Conservation (phyloP, 2,113 vertebrate species). For the Nerophis lumbriciformis region DNA sequence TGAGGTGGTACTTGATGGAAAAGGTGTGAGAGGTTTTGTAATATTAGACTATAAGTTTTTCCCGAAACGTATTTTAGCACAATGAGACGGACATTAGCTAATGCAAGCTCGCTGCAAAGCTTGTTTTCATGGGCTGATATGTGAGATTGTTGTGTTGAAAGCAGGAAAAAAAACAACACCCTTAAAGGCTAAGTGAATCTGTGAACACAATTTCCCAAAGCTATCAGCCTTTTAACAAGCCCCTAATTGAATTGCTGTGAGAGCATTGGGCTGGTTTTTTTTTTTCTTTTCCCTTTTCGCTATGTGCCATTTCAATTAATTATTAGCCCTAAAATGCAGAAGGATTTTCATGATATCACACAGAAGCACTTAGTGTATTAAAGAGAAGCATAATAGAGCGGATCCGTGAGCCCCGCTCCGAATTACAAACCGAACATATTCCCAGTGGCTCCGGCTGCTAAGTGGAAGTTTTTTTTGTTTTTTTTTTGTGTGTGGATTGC, state of each 20-base stretch:
- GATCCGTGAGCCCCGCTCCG: conserved; percentile 65
- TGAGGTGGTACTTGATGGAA: too few relatives aligned
- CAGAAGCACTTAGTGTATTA: conserved; percentile 71
- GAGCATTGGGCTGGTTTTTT: conserved; percentile 45
- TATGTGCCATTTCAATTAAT: conserved; percentile 75
- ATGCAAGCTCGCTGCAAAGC: conserved; percentile 15
- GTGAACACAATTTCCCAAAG: conserved; percentile 68
- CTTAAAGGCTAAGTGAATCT: conserved; percentile 62
- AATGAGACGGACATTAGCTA: not conserved
- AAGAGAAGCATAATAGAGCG: conserved; percentile 67
- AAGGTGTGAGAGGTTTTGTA: too few relatives aligned
- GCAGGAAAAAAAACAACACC: conserved; percentile 32
- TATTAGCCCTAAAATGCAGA: conserved; percentile 70
- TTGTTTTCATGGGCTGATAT: conserved; percentile 31
- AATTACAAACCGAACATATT: conserved; percentile 70
- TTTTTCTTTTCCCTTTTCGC: conserved; percentile 49
- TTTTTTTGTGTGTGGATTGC: conserved; percentile 49
- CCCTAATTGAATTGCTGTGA: conserved; percentile 74
- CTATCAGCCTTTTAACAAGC: conserved; percentile 70
- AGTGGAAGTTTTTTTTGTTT: conserved; percentile 53
- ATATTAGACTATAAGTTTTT: too few relatives aligned
- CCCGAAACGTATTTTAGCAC: too few relatives aligned
- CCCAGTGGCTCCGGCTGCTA: conserved; percentile 63
- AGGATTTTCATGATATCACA: conserved; percentile 69
- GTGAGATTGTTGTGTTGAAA: conserved; percentile 33